phyloP scores from a whole-genome alignment of 1,140 invertebrate species.

The Dolichoris vasculosae region DNA sequence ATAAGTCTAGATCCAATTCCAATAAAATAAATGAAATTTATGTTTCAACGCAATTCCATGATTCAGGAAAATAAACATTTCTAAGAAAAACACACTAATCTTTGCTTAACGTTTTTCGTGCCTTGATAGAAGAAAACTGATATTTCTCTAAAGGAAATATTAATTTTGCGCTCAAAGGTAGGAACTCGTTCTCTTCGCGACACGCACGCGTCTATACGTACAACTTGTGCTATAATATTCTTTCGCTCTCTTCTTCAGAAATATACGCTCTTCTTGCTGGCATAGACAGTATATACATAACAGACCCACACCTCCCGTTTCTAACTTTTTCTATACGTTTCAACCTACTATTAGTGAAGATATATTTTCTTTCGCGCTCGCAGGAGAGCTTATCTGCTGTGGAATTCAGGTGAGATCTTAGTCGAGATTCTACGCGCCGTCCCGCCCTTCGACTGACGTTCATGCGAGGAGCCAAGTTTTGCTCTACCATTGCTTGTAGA shows the following conservation, averaged over 20 bases:
- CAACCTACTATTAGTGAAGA: slow-evolving; percentile 61
- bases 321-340: background rate
- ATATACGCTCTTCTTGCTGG: background rate
- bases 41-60: too few species aligned
- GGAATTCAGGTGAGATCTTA: slow-evolving; percentile 59
- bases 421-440: slow-evolving; percentile 46
- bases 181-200: too few species aligned
- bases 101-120: too few species aligned
- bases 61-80: too few species aligned
- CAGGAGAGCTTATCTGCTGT: slow-evolving; percentile 50
- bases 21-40: too few species aligned
- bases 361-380: slow-evolving; percentile 58
- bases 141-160: background rate
- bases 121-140: too few species aligned
- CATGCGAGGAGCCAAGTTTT: too few species aligned
- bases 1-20: too few species aligned
- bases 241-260: background rate
- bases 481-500: slow-evolving; percentile 5
- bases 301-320: background rate
- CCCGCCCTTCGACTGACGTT: slow-evolving; percentile 12
- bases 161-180: slow-evolving; percentile 5
- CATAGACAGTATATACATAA: too few species aligned
- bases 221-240: too few species aligned
- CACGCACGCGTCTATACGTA: too few species aligned
- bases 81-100: too few species aligned